Percentiles rank a stretch among this genome's conserved stretches.
Evolutionary conservation across 2,797 vertebrate genomes (phyloP).

Genomic region (Enteromius radiatus): DNA sequence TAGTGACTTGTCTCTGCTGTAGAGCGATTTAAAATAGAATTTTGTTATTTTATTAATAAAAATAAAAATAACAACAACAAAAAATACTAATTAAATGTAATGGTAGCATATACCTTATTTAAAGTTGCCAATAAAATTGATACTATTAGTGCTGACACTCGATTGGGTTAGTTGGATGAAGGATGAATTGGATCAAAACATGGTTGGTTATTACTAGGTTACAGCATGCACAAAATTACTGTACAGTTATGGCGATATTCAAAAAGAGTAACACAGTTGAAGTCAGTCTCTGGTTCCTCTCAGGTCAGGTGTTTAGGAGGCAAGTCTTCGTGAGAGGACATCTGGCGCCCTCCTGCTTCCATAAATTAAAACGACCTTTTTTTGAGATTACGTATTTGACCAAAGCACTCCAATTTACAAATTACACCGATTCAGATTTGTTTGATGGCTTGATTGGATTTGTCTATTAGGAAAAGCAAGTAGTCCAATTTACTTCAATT

Average conservation of each 20-base stretch:
- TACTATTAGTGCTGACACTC: neutral
- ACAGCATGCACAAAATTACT: neutral
- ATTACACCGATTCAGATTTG: neutral
- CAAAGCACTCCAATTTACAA: neutral
- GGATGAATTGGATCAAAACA: neutral
- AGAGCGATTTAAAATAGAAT: neutral
- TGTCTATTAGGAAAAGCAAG: neutral
- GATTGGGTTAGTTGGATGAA: neutral
- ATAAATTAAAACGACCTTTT: neutral
- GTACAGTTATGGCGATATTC: neutral
- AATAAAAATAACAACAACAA: too few relatives aligned
- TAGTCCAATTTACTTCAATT: neutral
- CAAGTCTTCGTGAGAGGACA: neutral
- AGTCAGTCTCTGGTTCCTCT: neutral
- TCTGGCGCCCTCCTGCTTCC: constrained; percentile 17
- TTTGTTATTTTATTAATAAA: neutral
- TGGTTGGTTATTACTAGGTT: neutral
- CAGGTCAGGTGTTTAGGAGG: neutral
- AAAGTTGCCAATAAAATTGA: neutral
- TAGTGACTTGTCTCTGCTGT: constrained; percentile 2
- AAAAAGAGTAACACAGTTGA: neutral
- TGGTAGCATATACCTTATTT: neutral
- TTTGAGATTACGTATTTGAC: neutral
- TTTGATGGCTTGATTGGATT: neutral
- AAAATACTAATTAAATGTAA: neutral